Conservation (phyloP, 2,113 vertebrate genomes). For the Chinchilla lanigera region DNA sequence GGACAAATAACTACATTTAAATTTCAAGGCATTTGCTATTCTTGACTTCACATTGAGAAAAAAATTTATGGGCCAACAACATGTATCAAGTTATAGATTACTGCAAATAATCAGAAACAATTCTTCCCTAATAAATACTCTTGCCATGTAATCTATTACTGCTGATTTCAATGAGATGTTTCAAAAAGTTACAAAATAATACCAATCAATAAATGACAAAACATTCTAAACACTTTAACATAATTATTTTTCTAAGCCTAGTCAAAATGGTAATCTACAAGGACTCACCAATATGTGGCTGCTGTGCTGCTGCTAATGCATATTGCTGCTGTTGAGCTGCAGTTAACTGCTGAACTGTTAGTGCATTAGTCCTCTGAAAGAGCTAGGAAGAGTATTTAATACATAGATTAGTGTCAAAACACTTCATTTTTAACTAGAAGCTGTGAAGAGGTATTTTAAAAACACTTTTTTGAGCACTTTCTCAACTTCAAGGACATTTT, state of each 20-base stretch:
- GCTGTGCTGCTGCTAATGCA: constrained; percentile 96
- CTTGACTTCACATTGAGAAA: neutral
- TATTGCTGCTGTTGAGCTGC: constrained; percentile 98
- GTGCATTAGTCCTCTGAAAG: constrained; percentile 95
- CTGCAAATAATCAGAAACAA: neutral
- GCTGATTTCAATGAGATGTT: constrained; percentile 5
- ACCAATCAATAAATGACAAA: neutral
- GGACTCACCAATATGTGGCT: constrained; percentile 95
- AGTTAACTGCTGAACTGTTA: constrained; percentile 96
- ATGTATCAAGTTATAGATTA: constrained; percentile 31
- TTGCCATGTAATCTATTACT: neutral
- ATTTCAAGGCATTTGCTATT: constrained; percentile 10
- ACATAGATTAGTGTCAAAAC: constrained; percentile 49
- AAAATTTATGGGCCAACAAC: neutral
- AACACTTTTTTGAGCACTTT: constrained; percentile 32
- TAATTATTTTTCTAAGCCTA: constrained; percentile 12
- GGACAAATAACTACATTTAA: constrained; percentile 14
- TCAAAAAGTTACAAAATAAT: constrained; percentile 40
- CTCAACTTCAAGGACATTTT: neutral
- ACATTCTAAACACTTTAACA: neutral
- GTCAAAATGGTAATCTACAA: neutral
- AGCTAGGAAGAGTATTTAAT: constrained; percentile 86
- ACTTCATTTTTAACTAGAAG: constrained; percentile 31
- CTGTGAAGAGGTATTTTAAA: constrained; percentile 13
- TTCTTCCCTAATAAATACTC: constrained; percentile 17